Conservation (phyloP, 2,113 vertebrate species). For the Rhombomys opimus region DNA sequence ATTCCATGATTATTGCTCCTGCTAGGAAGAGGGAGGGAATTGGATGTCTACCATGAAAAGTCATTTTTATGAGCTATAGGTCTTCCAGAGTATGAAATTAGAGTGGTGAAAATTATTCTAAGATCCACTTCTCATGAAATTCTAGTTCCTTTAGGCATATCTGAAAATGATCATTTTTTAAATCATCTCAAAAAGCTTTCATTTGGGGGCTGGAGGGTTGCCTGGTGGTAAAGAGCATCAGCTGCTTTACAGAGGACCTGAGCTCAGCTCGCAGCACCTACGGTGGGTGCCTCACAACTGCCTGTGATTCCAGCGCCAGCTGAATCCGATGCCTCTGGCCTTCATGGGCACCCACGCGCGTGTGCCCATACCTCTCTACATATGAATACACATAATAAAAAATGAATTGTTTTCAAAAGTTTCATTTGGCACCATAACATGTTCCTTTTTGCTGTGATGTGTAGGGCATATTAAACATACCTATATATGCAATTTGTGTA, state of each 20-base stretch:
- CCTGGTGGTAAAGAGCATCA: neutral
- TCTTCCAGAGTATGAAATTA: slow-evolving; percentile 51
- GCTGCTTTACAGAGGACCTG: neutral
- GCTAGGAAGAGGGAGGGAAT: neutral
- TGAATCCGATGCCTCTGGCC: neutral
- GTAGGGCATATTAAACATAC: neutral
- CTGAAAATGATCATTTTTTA: neutral
- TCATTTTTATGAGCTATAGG: neutral
- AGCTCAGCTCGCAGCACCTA: neutral
- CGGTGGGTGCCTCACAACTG: neutral
- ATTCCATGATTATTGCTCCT: neutral
- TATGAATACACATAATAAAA: neutral
- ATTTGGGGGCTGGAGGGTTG: neutral
- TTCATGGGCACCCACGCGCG: neutral
- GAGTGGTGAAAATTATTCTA: neutral
- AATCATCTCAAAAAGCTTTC: neutral
- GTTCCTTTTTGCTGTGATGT: neutral
- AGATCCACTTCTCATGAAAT: neutral
- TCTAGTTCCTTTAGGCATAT: slow-evolving; percentile 2
- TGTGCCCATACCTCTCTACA: neutral
- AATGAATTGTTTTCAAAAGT: neutral
- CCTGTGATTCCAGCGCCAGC: neutral
- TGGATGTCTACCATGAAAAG: neutral
- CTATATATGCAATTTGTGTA: neutral
- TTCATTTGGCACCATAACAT: neutral